A percentile compares a stretch with the other conserved stretches of the same genome.
phyloP scores from a whole-genome alignment of 2,797 vertebrate species.

The Anabas testudineus region DNA sequence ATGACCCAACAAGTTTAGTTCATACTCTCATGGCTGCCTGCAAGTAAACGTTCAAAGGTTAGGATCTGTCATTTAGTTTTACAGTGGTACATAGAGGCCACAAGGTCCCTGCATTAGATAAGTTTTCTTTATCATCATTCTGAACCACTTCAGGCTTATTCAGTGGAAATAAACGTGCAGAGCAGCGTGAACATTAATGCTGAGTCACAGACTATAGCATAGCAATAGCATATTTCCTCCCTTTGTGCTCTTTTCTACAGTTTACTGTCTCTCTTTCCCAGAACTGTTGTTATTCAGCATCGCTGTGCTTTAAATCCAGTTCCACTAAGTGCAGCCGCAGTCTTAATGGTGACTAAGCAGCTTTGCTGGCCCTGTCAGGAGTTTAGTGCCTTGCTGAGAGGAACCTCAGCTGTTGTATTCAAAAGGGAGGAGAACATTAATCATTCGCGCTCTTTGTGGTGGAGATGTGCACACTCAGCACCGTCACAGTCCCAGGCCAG shows the following conservation, averaged over 20 bases:
- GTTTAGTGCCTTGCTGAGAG: slow-evolving; percentile 40
- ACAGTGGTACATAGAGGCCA: not conserved
- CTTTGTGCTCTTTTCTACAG: no score
- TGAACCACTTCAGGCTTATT: not conserved
- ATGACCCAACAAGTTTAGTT: no score
- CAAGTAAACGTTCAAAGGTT: not conserved
- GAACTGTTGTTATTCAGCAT: not conserved
- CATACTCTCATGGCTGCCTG: not conserved
- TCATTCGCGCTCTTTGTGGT: slow-evolving; percentile 11
- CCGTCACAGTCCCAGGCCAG: not conserved
- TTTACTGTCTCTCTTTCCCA: not conserved
- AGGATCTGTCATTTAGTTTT: not conserved
- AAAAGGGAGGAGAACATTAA: slow-evolving; percentile 32
- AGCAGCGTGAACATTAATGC: slow-evolving; percentile 10
- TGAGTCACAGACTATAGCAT: slow-evolving; percentile 24
- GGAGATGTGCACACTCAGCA: slow-evolving; percentile 38
- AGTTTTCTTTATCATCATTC: not conserved
- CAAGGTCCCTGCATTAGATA: not conserved
- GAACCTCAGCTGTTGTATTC: slow-evolving; percentile 37
- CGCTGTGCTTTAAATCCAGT: slow-evolving; percentile 25
- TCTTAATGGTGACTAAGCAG: slow-evolving; percentile 16
- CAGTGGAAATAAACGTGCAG: no score
- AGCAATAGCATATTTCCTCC: no score
- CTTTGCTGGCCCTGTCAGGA: not conserved
- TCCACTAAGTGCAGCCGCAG: not conserved